phyloP scores from a whole-genome alignment of 2,113 vertebrate genomes.

The Clupea harengus region DNA sequence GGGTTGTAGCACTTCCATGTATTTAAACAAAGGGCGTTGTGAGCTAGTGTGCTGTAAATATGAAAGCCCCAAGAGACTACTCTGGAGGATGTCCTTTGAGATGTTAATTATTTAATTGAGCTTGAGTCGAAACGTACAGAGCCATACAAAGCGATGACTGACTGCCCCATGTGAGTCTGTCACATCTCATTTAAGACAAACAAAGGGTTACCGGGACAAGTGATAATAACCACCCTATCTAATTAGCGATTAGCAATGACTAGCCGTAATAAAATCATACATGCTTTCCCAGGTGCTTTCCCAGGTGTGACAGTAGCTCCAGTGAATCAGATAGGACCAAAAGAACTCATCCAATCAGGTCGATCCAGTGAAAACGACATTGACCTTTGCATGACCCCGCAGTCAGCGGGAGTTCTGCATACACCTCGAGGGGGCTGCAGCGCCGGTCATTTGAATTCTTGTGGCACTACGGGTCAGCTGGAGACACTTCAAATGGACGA shows the following conservation, averaged over 20 bases:
- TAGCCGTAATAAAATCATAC: conserved; percentile 35
- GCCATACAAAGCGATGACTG: conserved; percentile 22
- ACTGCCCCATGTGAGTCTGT: conserved; percentile 26
- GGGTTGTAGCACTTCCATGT: background rate
- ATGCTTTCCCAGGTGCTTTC: conserved; percentile 27
- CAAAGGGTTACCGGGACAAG: conserved; percentile 24
- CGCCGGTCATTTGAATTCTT: background rate
- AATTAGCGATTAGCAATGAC: conserved; percentile 37
- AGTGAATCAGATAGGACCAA: conserved; percentile 42
- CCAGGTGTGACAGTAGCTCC: conserved; percentile 25
- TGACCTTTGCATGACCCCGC: conserved; percentile 43
- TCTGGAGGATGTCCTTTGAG: conserved; percentile 20
- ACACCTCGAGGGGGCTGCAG: conserved; percentile 17
- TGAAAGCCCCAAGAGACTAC: background rate
- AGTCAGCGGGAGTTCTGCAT: conserved; percentile 4
- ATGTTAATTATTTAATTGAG: conserved; percentile 36
- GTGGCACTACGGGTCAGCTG: background rate
- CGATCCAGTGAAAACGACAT: conserved; percentile 34
- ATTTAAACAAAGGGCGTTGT: background rate
- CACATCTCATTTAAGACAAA: conserved; percentile 32
- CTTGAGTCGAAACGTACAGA: conserved; percentile 21
- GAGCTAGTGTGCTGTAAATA: background rate
- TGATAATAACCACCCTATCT: conserved; percentile 29
- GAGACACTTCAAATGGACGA: background rate
- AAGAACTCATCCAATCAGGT: conserved; percentile 38